Base-by-base conservation (phyloP, 2,797 vertebrate genomes). In the Pseudopleuronectes americanus region DNA sequence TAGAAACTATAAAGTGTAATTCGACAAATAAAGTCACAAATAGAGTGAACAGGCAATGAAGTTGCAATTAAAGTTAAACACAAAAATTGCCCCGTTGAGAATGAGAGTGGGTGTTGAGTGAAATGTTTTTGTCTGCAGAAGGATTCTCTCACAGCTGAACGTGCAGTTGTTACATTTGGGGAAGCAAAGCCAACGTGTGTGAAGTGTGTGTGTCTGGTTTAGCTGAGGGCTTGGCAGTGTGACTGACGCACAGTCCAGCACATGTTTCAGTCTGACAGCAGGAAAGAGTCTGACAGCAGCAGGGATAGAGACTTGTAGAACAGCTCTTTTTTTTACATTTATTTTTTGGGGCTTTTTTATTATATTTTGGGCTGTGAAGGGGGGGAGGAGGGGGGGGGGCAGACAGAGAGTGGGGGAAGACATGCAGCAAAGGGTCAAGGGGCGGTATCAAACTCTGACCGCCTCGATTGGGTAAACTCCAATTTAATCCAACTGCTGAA, bases 201-300 rank as follows among this genome's bases (percentile, higher is more conserved):
- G 21, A 9, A 6, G 52, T 54, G 54, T 16, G 51, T 24, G 49
- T 38, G 54, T 58, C 36, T 43, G 38, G 22, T 63, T 14, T 5
- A n/a, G 9, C 28, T 19, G 19, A 8, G 43, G 12, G n/a, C 17
- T 6, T 24, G 31, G 4, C 48, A 63, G 22, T 22, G 62, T 47
- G 45, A 47, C 10, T 56, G 51, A 59, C 13, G 12, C 36, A 0
- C 2, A 22, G 19, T 54, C 41, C 41, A 55, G 8, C 10, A 41
- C 16, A 21, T 28, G 31, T 49, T 61, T 68, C 8, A 43, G 57
- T 28, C 54, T 61, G 28, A 55, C 45, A 56, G 26, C 22, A 23
- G 19, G 6, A 1, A 1, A 14, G 6, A 51, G 57, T 28, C 54
- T 61, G 22, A 55, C 45, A 51, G 26, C 22, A 31, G 13, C 58